Evolutionary conservation across 1,140 invertebrate species (phyloP), one percentile per base, ranked within the genome.

Genomic region (Camponotus vicinus): DNA sequence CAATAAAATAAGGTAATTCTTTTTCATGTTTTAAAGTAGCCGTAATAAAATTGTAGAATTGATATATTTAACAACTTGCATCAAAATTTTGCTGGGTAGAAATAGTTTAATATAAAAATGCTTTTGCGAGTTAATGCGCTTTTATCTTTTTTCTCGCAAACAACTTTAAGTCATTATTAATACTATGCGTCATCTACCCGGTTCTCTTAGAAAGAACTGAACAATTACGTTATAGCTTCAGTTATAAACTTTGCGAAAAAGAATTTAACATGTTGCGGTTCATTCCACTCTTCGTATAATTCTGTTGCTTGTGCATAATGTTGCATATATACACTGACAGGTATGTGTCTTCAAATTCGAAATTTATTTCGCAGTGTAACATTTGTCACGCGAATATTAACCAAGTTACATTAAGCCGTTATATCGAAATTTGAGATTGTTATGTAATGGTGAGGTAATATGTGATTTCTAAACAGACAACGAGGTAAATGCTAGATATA

Each of bases 391-490:
- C 4, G 34, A 11, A 71, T 27, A 27, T 61, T 61, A 71, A 82
- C 61, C 18, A 61, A 63, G 8, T 32, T 61, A 27, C 42, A 6
- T 18, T 37, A 45, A 61, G 49, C 9, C 27, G 1, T 45, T 70
- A 5, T 21, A 80, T 40, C 27, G 57, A 73, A 61, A 73, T 83
- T 83, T 40, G 11, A 11, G n/a, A 18, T 49, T 40, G 34, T 66
- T n/a, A 52, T 52, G 73, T 64, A 85, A 85, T 69, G 37, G 49
- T 15, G 79, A 34, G 18, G n/a, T 83, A 83, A 83, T 83, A 27
- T 32, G 69, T 37, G 79, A 89, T 87, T 89, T 87, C 55, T 77
- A 87, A 85, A 84, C 84, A 86, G 59, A 37, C 57, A 71, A 18
- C 45, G 42, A n/a, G 52, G 34, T 59, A 75, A 86, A 88, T 75